Conservation (phyloP, 2,888 invertebrate species). For the Agrochola lychnidis region DNA sequence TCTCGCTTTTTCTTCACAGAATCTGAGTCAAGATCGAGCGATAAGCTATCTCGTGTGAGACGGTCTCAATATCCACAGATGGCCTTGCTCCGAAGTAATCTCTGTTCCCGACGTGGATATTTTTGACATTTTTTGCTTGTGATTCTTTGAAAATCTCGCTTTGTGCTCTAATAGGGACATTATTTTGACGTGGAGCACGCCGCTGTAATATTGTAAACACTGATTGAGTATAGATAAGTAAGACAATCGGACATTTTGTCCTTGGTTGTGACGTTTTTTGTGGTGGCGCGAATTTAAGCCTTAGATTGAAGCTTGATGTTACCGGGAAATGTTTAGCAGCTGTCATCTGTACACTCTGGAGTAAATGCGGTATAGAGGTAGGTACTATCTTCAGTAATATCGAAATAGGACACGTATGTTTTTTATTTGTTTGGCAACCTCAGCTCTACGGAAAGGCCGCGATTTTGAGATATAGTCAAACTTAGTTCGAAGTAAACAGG, state of each 20-base stretch:
- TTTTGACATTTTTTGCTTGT: slow-evolving; percentile 88
- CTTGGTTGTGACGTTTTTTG: slow-evolving; percentile 77
- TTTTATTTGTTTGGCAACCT: slow-evolving; percentile 41
- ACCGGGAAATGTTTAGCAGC: slow-evolving; percentile 67
- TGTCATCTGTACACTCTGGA: slow-evolving; percentile 53
- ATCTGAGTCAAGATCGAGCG: slow-evolving; percentile 88
- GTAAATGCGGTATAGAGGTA: slow-evolving; percentile 31
- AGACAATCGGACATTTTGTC: slow-evolving; percentile 83
- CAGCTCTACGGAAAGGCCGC: slow-evolving; percentile 25
- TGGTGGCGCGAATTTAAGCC: slow-evolving; percentile 72
- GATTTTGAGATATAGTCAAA: slow-evolving; percentile 48
- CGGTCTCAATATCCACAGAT: slow-evolving; percentile 91
- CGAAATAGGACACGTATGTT: slow-evolving; percentile 15
- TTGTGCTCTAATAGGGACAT: slow-evolving; percentile 90
- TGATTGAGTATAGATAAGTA: slow-evolving; percentile 89
- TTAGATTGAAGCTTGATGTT: slow-evolving; percentile 65
- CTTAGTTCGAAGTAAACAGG: slow-evolving; percentile 38
- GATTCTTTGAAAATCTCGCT: slow-evolving; percentile 87
- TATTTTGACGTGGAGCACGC: slow-evolving; percentile 89
- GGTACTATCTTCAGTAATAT: slow-evolving; percentile 36
- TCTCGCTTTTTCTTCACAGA: slow-evolving; percentile 89
- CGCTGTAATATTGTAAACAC: slow-evolving; percentile 88
- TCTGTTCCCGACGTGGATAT: slow-evolving; percentile 82
- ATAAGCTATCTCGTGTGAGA: slow-evolving; percentile 89
- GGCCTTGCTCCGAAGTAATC: slow-evolving; percentile 88